These are phyloP conservation scores for Trissonchulus latispiculum DNA, from an alignment of 2,888 invertebrate genomes.

Conservation along the genomic window DNA sequence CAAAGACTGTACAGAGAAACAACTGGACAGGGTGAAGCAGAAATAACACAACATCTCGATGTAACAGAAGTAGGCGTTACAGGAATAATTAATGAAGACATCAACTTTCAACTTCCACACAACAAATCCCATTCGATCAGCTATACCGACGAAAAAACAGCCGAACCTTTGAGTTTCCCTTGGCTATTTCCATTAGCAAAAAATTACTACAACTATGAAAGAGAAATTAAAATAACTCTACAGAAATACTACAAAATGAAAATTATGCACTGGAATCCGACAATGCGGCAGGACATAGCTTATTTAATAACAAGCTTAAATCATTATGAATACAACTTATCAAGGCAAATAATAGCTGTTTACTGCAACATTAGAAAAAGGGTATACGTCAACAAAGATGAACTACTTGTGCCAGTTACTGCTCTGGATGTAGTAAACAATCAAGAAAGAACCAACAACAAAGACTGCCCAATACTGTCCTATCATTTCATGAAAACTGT, in stretches of 20 bases:
- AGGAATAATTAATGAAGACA: no score
- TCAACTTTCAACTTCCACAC: no score
- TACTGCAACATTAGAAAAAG: neutral
- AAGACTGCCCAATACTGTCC: neutral
- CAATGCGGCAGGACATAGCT: neutral
- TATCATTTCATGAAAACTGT: neutral
- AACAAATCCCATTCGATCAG: no score
- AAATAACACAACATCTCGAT: no score
- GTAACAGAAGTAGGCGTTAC: no score
- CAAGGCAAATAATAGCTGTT: neutral
- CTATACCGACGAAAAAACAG: no score
- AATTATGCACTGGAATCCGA: no score
- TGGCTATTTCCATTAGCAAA: neutral
- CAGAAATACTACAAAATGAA: neutral
- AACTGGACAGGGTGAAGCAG: no score
- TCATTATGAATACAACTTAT: neutral
- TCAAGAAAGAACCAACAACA: neutral
- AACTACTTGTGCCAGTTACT: neutral
- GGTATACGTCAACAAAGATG: no score
- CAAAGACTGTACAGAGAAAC: no score
- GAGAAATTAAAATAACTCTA: neutral
- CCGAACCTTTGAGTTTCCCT: neutral
- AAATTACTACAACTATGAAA: neutral
- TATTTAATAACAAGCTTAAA: neutral
- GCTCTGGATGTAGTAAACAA: neutral